These are phyloP conservation scores for Platorchestia sp. DNA, from an alignment of 1,140 invertebrate genomes.

Conservation along the genomic window DNA sequence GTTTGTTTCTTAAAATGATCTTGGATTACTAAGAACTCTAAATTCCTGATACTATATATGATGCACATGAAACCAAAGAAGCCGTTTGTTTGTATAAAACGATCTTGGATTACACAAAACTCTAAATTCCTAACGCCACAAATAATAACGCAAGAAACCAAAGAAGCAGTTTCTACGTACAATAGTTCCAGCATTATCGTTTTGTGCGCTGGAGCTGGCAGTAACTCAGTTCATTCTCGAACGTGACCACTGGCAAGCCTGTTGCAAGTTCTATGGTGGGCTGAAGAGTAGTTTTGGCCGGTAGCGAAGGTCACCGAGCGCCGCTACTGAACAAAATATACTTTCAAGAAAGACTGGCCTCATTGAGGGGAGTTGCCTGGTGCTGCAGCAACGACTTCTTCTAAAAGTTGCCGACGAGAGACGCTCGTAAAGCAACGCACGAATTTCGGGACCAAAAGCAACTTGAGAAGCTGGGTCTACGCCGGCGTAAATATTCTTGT, in stretches of 20 bases:
- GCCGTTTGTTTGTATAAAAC: too few species aligned
- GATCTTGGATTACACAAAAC: too few species aligned
- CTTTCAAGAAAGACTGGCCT: slow-evolving; percentile 1
- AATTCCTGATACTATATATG: too few species aligned
- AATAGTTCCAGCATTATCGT: not conserved
- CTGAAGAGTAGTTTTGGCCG: not conserved
- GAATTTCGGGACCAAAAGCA: not conserved
- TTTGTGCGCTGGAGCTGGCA: not conserved
- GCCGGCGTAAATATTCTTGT: not conserved
- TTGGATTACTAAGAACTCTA: too few species aligned
- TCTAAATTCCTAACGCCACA: too few species aligned
- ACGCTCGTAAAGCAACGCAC: not conserved
- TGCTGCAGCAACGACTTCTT: slow-evolving; percentile 8
- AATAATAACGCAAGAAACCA: too few species aligned
- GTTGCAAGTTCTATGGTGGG: not conserved
- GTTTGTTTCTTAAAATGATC: too few species aligned
- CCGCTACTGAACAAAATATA: slow-evolving; percentile 9
- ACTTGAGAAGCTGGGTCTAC: not conserved
- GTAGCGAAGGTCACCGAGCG: slow-evolving; percentile 1
- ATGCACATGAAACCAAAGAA: too few species aligned
- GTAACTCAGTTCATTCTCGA: not conserved
- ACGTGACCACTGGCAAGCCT: not conserved
- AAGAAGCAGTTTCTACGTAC: too few species aligned
- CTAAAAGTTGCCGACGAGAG: slow-evolving; percentile 7
- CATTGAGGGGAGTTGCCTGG: not conserved